A percentile compares a stretch with the other conserved stretches of the same genome.
phyloP scores from a whole-genome alignment of 1,140 invertebrate species.

The Tribolium madens region DNA sequence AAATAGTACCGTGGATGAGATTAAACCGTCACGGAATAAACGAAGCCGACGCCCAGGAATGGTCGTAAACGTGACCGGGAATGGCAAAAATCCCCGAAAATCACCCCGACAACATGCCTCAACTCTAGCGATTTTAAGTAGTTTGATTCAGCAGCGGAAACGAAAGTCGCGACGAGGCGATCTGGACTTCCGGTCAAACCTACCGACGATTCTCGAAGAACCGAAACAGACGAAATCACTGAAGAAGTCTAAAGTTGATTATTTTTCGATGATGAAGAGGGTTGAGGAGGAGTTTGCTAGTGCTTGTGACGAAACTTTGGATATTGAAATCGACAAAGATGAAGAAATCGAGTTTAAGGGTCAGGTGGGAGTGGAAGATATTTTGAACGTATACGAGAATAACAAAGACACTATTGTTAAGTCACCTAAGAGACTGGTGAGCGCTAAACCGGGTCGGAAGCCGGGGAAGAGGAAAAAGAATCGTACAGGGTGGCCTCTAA shows the following conservation, averaged over 20 bases:
- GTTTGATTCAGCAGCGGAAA: constrained; percentile 71
- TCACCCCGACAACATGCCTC: constrained; percentile 87
- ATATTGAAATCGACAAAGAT: constrained; percentile 48
- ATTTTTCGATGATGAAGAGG: constrained; percentile 47
- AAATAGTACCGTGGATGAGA: constrained; percentile 44
- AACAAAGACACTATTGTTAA: constrained; percentile 46
- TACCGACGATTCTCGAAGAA: constrained; percentile 8
- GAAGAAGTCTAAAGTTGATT: constrained; percentile 51
- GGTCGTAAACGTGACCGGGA: not conserved
- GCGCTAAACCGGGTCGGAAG: constrained; percentile 54
- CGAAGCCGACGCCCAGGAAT: not conserved
- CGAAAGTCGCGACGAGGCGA: constrained; percentile 55
- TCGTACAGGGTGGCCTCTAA: constrained; percentile 75
- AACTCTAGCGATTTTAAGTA: constrained; percentile 83
- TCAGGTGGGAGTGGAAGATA: constrained; percentile 51
- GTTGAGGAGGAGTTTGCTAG: constrained; percentile 55
- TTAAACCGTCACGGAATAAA: constrained; percentile 32
- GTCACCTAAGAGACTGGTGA: constrained; percentile 50
- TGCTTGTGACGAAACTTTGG: constrained; percentile 41
- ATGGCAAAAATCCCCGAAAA: constrained; percentile 78
- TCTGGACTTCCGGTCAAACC: not conserved
- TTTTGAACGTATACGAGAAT: constrained; percentile 58
- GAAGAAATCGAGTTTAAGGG: constrained; percentile 47
- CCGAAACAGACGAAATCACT: constrained; percentile 30
- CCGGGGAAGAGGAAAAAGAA: constrained; percentile 65